phyloP scores from a whole-genome alignment of 2,888 invertebrate species.

The Steinernema carpocapsae region DNA sequence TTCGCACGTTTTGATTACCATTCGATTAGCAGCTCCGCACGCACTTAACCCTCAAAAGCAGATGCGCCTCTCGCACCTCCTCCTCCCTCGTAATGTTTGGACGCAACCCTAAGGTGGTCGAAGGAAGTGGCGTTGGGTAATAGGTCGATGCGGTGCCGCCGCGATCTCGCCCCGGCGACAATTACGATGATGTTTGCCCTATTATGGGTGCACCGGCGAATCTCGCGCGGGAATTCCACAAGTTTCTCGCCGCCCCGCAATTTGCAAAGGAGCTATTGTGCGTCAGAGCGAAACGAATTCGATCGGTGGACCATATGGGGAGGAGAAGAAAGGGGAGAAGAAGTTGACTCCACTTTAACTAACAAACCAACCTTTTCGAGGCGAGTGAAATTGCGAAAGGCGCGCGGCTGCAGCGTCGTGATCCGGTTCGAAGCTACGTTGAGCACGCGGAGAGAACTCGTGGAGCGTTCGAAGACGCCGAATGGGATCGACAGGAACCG shows the following conservation, averaged over 20 bases:
- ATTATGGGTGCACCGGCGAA: slow-evolving; percentile 7
- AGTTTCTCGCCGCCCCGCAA: slow-evolving; percentile 1
- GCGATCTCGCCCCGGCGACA: slow-evolving; percentile 2
- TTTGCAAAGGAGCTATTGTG: slow-evolving; percentile 10
- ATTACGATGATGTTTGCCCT: slow-evolving; percentile 34
- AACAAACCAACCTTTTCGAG: slow-evolving; percentile 57
- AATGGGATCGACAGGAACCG: slow-evolving; percentile 42
- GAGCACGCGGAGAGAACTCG: slow-evolving; percentile 51
- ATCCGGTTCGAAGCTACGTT: slow-evolving; percentile 57
- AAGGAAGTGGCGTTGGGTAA: slow-evolving; percentile 32
- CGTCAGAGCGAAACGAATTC: slow-evolving; percentile 28
- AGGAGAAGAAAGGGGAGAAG: slow-evolving; percentile 12
- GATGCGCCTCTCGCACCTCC: slow-evolving; percentile 13
- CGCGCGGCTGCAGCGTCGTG: slow-evolving; percentile 40
- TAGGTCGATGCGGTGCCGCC: slow-evolving; percentile 10
- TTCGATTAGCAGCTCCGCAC: slow-evolving; percentile 30
- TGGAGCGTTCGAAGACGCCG: slow-evolving; percentile 42
- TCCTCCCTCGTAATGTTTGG: background rate
- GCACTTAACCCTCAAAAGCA: slow-evolving; percentile 18
- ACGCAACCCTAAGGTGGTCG: slow-evolving; percentile 17
- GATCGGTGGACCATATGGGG: background rate
- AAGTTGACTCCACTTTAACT: slow-evolving; percentile 21
- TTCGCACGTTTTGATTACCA: slow-evolving; percentile 20
- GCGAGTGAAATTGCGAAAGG: slow-evolving; percentile 54
- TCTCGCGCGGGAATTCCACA: slow-evolving; percentile 21